phyloP scores from a whole-genome alignment of 2,888 invertebrate species.

The Altica lythri region DNA sequence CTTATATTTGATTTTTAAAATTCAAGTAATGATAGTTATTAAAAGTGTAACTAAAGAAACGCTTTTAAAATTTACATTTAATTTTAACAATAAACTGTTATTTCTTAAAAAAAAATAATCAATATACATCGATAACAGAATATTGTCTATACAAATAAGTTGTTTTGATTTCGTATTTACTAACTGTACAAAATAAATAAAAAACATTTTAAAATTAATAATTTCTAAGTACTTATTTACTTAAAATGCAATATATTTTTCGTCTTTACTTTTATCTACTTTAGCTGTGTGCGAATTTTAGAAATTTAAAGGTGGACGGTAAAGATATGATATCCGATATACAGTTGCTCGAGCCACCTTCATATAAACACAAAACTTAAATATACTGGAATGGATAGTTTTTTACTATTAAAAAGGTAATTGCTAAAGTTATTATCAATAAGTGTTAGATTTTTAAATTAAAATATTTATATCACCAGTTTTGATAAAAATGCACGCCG shows the following conservation, averaged over 20 bases:
- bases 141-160: conserved; percentile 23
- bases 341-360: conserved; percentile 3
- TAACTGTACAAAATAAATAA: conserved; percentile 30
- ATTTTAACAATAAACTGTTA: conserved; percentile 10
- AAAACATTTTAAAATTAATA: too few relatives aligned
- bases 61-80: conserved; percentile 8
- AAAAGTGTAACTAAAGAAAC: too few relatives aligned
- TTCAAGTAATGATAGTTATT: too few relatives aligned
- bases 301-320: conserved; percentile 22
- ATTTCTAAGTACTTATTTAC: conserved; percentile 13
- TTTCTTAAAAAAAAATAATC: conserved; percentile 2
- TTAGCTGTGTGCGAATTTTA: conserved; percentile 7
- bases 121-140: conserved; percentile 23
- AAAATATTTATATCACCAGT: conserved; percentile 11
- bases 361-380: neutral
- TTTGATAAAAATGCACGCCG: conserved; percentile 3
- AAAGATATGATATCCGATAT: conserved; percentile 4
- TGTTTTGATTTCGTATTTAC: conserved; percentile 26
- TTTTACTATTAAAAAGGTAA: neutral
- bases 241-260: conserved; percentile 26
- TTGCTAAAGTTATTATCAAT: too few relatives aligned
- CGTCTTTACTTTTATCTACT: conserved; percentile 9
- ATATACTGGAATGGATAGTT: conserved; percentile 4
- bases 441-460: neutral
- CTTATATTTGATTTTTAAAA: too few relatives aligned